Evolutionary conservation across 2,888 invertebrate species (phyloP).

Genomic region (Mythimna impura): DNA sequence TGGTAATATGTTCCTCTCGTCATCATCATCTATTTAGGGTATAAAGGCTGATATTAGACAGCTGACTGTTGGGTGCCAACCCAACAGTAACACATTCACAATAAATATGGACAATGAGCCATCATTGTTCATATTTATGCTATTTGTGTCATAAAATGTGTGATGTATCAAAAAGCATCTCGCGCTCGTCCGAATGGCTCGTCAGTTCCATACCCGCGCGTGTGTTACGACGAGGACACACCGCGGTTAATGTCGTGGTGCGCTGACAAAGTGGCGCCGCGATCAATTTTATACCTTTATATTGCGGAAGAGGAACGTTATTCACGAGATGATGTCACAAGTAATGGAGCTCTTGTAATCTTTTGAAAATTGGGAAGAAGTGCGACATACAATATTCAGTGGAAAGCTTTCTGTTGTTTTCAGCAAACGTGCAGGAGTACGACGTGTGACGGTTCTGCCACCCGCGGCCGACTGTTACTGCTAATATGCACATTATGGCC

Average conservation of each 20-base stretch:
- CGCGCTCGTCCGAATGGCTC: neutral
- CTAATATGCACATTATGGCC: constrained; percentile 12
- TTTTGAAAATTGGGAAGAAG: neutral
- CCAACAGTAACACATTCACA: no score
- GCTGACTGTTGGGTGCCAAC: neutral
- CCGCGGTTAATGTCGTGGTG: neutral
- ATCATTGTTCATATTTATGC: neutral
- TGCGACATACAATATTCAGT: neutral
- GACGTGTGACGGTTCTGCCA: neutral
- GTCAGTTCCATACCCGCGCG: neutral
- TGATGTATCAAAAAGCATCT: neutral
- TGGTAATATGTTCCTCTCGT: neutral
- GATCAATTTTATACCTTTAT: constrained; percentile 12
- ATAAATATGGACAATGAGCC: no score
- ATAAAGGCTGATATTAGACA: neutral
- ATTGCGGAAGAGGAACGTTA: neutral
- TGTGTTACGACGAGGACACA: neutral
- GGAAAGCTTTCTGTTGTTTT: neutral
- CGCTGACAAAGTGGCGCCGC: constrained; percentile 15
- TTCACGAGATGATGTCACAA: neutral
- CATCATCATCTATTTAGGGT: neutral
- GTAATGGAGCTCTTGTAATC: neutral
- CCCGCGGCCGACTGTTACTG: constrained; percentile 1
- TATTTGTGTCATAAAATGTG: neutral
- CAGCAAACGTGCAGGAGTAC: neutral